A percentile compares a stretch with the other conserved stretches of the same genome.
These are phyloP conservation scores for Phyllostomus hastatus DNA, from an alignment of 2,113 vertebrate species.

Conservation along the genomic window DNA sequence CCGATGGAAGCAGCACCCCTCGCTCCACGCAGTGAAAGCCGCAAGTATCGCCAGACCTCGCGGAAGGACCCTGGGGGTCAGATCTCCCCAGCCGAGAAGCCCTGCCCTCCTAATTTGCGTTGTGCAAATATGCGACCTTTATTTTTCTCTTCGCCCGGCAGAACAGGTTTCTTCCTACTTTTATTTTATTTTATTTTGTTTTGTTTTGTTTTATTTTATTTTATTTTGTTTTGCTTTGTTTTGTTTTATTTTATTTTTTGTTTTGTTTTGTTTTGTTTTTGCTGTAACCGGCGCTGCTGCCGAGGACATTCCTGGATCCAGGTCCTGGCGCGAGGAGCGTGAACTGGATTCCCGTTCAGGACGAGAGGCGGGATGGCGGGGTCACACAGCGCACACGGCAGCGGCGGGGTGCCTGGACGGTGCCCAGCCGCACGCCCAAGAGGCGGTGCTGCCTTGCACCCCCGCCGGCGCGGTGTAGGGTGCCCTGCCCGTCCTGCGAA, in stretches of 20 bases:
- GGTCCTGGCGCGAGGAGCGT: accelerated
- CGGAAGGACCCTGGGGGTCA: neutral
- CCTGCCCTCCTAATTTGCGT: neutral
- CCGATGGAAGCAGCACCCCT: no score
- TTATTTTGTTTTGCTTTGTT: neutral
- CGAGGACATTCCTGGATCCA: accelerated
- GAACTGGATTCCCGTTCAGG: no score
- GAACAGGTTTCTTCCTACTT: neutral
- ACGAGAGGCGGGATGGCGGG: neutral
- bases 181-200: no score
- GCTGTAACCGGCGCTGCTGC: neutral
- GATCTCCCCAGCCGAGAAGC: neutral
- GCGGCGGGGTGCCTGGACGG: accelerated
- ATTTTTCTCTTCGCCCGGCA: neutral
- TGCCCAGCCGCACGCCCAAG: neutral
- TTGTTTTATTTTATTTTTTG: neutral
- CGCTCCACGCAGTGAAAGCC: no score
- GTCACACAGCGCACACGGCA: accelerated
- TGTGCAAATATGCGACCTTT: neutral
- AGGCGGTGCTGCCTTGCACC: accelerated
- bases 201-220: neutral
- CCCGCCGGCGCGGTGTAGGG: neutral
- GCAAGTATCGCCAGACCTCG: neutral
- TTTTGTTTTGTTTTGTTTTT: neutral
- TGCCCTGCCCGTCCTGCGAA: neutral